phyloP scores from a whole-genome alignment of 2,888 invertebrate genomes.

The Melanophora roralis region DNA sequence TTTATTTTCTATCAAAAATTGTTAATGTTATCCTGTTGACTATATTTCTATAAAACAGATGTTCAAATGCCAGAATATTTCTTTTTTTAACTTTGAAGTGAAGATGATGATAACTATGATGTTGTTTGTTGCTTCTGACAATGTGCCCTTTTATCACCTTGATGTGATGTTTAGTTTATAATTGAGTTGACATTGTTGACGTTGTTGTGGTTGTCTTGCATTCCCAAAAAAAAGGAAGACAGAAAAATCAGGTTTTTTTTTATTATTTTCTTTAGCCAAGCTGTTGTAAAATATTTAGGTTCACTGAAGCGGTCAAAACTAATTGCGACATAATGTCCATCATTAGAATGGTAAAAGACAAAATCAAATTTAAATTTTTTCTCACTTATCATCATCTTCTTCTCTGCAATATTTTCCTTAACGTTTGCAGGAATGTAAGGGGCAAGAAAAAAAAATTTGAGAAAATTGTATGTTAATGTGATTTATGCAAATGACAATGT shows the following conservation, averaged over 20 bases:
- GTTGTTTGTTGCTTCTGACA: neutral
- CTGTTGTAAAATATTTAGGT: conserved; percentile 26
- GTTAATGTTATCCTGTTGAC: conserved; percentile 10
- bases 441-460: conserved; percentile 16
- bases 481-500: conserved; percentile 63
- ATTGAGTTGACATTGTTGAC: neutral
- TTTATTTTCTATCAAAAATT: neutral
- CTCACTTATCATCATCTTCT: conserved; percentile 17
- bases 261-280: conserved; percentile 12
- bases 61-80: conserved; percentile 9
- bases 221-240: neutral
- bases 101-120: conserved; percentile 5
- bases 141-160: conserved; percentile 44
- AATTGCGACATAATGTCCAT: conserved; percentile 59
- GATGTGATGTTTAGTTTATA: conserved; percentile 25
- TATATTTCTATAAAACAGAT: conserved; percentile 25
- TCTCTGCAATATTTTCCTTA: conserved; percentile 24
- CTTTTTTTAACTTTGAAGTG: neutral
- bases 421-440: conserved; percentile 3
- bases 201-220: neutral
- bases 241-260: conserved; percentile 29
- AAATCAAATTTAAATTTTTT: conserved; percentile 17
- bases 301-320: conserved; percentile 62
- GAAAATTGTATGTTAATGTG: conserved; percentile 58
- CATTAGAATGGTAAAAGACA: conserved; percentile 1